Conservation (phyloP, 2,113 vertebrate species). For the Syngnathus floridae region DNA sequence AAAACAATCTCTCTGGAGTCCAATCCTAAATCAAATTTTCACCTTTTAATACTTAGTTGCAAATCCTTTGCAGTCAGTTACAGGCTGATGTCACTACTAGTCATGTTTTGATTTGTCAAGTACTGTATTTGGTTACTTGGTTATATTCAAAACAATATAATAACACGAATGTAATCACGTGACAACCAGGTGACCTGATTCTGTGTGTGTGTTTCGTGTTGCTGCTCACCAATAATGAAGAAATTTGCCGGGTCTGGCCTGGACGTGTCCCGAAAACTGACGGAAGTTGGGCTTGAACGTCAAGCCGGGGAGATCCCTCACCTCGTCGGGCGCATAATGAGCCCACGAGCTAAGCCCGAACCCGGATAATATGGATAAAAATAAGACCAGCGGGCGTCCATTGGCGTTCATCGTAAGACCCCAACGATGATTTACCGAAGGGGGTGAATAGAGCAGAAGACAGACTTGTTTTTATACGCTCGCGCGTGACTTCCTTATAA, state of each 20-base stretch:
- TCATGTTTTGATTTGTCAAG: too few species aligned
- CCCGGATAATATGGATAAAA: conserved; percentile 28
- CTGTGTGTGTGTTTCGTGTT: neutral
- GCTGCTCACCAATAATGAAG: conserved; percentile 72
- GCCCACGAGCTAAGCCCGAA: conserved; percentile 29
- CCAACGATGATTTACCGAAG: neutral
- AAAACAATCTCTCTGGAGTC: too few species aligned
- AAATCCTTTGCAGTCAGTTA: too few species aligned
- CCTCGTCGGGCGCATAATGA: conserved; percentile 64
- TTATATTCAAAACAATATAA: neutral
- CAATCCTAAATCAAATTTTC: too few species aligned
- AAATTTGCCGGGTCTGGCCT: conserved; percentile 61
- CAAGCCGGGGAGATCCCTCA: conserved; percentile 64
- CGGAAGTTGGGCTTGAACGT: conserved; percentile 58
- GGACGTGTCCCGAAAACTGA: conserved; percentile 73
- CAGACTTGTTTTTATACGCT: neutral
- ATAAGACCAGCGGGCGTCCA: neutral
- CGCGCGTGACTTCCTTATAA: neutral
- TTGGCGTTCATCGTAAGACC: neutral
- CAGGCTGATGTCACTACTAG: too few species aligned
- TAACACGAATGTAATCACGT: neutral
- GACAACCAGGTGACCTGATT: neutral
- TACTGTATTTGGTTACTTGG: neutral
- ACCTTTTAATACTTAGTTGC: too few species aligned
- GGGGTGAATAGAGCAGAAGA: neutral